phyloP scores from a whole-genome alignment of 2,113 vertebrate genomes.

The Sturnus vulgaris region DNA sequence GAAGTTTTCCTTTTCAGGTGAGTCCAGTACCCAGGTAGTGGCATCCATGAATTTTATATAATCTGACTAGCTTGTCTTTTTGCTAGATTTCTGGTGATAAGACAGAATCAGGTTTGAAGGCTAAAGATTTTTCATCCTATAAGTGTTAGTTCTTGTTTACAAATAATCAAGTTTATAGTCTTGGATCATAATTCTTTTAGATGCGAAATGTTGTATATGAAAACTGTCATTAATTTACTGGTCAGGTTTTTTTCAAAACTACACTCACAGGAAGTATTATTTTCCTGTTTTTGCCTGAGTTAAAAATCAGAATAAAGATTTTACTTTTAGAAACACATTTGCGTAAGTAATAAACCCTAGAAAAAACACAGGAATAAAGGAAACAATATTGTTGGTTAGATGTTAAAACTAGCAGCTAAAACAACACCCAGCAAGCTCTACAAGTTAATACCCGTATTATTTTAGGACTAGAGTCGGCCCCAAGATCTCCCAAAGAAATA shows the following conservation, averaged over 20 bases:
- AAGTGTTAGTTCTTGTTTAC: background rate
- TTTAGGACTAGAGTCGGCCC: background rate
- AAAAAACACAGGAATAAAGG: background rate
- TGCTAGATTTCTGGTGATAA: background rate
- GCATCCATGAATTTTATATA: background rate
- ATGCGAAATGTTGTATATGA: background rate
- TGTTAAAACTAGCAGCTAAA: background rate
- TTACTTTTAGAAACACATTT: conserved; percentile 3
- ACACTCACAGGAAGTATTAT: background rate
- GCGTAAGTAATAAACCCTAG: background rate
- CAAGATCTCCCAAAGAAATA: background rate
- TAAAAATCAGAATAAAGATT: background rate
- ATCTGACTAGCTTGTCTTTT: background rate
- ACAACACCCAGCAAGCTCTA: background rate
- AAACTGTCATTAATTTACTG: background rate
- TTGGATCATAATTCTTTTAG: background rate
- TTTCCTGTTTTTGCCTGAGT: background rate
- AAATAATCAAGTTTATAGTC: background rate
- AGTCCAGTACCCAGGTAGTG: background rate
- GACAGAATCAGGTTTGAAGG: background rate
- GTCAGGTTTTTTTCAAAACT: background rate
- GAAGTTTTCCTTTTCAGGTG: background rate
- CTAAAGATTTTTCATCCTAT: background rate
- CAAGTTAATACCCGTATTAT: background rate
- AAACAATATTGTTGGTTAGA: background rate